Evolutionary conservation across 2,113 vertebrate species (phyloP).

Genomic region (Prinia subflava): DNA sequence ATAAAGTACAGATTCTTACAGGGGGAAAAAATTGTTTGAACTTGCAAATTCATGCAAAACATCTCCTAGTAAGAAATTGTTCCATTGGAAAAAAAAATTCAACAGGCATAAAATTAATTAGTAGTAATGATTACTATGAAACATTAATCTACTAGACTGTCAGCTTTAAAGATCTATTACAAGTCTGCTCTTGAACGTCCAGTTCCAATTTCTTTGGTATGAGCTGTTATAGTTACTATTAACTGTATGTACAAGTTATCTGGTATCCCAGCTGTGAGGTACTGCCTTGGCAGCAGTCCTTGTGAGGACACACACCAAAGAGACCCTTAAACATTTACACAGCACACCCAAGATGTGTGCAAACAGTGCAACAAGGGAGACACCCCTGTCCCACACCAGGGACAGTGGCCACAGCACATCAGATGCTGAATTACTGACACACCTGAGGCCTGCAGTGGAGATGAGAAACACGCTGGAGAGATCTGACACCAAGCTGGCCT

Average conservation of each 20-base stretch:
- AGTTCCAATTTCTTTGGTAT: not conserved
- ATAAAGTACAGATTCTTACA: not conserved
- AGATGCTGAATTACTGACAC: not conserved
- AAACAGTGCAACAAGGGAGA: not conserved
- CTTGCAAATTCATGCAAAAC: not conserved
- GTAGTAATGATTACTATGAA: not conserved
- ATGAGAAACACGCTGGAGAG: not conserved
- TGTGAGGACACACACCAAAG: not conserved
- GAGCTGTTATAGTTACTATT: not conserved
- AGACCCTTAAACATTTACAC: not conserved
- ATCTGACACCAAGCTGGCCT: not conserved
- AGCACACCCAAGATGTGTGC: no score
- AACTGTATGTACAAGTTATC: not conserved
- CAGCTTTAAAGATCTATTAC: not conserved
- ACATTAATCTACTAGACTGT: not conserved
- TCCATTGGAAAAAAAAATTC: not conserved
- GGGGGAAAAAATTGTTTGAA: not conserved
- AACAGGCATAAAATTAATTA: not conserved
- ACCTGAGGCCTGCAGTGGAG: not conserved
- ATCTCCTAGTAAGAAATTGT: not conserved
- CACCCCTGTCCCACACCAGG: not conserved
- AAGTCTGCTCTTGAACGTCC: not conserved
- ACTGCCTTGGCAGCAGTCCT: not conserved
- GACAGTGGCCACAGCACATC: not conserved
- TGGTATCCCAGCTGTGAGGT: not conserved